Base-by-base conservation (phyloP, 64 coral and sea anemone genomes). In the Actinia tenebrosa region DNA sequence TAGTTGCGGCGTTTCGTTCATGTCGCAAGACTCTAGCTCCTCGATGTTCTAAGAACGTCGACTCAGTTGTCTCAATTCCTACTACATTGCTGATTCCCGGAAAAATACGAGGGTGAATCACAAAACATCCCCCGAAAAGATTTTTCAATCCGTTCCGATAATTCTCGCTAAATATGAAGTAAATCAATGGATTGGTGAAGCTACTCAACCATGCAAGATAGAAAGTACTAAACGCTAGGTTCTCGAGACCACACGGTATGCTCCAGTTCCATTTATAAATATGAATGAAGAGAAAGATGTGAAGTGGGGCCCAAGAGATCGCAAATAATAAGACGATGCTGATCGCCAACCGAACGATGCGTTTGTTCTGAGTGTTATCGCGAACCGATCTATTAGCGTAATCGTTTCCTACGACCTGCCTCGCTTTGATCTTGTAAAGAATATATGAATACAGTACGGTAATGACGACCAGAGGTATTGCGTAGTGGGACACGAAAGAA, bases 131-230 rank as follows among this genome's bases (percentile, higher is more conserved):
- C 19, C 83, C 10, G 2, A 85, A 37, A 85, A 85, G 22, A 62
- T 61, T 85, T 20, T 25, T 26, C 19, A 85, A 45, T 10, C 83
- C 83, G 46, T 85, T 85, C 17, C 83, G 53, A 26, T 85, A 85
- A 85, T 85, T 85, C 53, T 85, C 54, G 17, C 83, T 85, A 25
- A 61, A 85, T 56, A 85, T 85, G 30, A 85, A 85, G n/a, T 85
- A 85, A 18, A 85, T 85, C n/a, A 85, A 8, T 2, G 83, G 83
- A 19, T 85, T 85, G 45, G 83, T 85, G 1, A 64, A 27, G 22
- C n/a, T 26, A n/a, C 60, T 64, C 22, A 61, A 8, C 83, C 83
- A 85, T 13, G 10, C 56, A 7, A 85, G 30, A 26, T 14, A 85
- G 55, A 85, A 85, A 3, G 42, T 22, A 18, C 20, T 59, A 27